These are phyloP conservation scores for Psilopsiagon aurifrons DNA, from an alignment of 2,113 vertebrate species.

Conservation along the genomic window DNA sequence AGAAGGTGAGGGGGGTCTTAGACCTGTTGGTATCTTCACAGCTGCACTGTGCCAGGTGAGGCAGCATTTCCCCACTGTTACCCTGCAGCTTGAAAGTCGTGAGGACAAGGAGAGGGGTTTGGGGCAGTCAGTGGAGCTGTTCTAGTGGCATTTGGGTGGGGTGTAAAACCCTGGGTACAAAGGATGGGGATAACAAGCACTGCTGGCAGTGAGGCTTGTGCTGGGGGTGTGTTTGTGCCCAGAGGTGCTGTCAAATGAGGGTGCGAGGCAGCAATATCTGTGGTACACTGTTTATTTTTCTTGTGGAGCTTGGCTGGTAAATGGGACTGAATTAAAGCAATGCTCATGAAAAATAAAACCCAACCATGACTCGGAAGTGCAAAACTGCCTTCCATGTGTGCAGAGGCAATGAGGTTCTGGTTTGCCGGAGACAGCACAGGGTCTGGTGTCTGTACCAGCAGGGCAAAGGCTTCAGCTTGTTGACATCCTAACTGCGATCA, in stretches of 20 bases:
- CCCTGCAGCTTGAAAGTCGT: not conserved
- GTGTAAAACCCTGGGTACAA: accelerated
- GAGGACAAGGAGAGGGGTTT: not conserved
- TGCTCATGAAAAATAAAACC: constrained; percentile 43
- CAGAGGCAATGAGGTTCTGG: constrained; percentile 38
- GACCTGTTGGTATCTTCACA: not conserved
- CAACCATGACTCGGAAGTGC: constrained; percentile 45
- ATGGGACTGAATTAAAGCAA: constrained; percentile 23
- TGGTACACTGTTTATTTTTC: constrained; percentile 9
- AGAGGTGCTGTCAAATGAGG: not conserved
- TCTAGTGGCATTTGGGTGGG: accelerated
- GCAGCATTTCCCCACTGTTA: not conserved
- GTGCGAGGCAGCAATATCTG: not conserved
- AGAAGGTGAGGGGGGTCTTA: not conserved
- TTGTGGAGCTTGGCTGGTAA: constrained; percentile 7
- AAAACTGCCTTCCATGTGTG: constrained; percentile 42
- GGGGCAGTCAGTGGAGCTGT: not conserved
- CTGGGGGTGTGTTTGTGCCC: too few species aligned
- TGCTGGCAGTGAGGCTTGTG: not conserved
- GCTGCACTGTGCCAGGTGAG: not conserved
- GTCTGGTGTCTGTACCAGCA: constrained; percentile 49
- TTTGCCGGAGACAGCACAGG: not conserved
- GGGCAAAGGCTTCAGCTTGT: constrained; percentile 53
- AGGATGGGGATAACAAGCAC: not conserved
- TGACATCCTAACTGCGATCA: not conserved